Evolutionary conservation across 2,113 vertebrate species (phyloP).

Genomic region (Globicephala melas): DNA sequence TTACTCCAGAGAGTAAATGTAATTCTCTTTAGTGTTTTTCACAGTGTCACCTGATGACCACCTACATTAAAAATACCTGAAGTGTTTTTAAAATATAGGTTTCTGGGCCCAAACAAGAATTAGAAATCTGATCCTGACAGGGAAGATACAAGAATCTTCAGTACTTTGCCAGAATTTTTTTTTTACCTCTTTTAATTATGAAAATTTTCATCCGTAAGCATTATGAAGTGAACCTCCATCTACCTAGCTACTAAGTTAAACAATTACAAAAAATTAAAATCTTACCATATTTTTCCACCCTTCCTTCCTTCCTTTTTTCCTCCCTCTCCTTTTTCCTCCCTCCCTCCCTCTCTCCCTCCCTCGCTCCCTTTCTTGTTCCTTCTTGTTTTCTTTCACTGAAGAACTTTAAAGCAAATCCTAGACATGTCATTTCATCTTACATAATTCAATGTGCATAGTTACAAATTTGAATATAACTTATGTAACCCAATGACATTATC

Average conservation of each 20-base stretch:
- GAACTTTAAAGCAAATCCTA: neutral
- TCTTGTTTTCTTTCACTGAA: neutral
- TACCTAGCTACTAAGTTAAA: neutral
- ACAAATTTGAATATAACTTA: neutral
- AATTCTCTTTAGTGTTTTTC: neutral
- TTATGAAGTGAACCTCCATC: neutral
- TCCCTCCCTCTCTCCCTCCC: neutral
- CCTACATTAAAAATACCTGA: neutral
- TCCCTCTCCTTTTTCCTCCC: neutral
- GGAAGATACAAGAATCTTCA: neutral
- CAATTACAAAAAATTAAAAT: neutral
- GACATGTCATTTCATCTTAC: neutral
- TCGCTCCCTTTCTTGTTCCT: neutral
- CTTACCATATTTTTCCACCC: neutral
- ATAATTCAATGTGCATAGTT: neutral
- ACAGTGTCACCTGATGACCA: neutral
- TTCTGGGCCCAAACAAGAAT: neutral
- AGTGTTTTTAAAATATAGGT: neutral
- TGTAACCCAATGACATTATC: neutral
- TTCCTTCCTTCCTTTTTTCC: neutral
- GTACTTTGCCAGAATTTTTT: neutral
- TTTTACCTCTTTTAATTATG: neutral
- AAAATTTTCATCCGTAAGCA: neutral
- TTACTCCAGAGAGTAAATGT: neutral
- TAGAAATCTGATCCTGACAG: neutral